Percentiles rank a stretch among this genome's conserved stretches.
These are phyloP conservation scores for Spilogale gracilis DNA, from an alignment of 2,113 vertebrate species.

Conservation along the genomic window DNA sequence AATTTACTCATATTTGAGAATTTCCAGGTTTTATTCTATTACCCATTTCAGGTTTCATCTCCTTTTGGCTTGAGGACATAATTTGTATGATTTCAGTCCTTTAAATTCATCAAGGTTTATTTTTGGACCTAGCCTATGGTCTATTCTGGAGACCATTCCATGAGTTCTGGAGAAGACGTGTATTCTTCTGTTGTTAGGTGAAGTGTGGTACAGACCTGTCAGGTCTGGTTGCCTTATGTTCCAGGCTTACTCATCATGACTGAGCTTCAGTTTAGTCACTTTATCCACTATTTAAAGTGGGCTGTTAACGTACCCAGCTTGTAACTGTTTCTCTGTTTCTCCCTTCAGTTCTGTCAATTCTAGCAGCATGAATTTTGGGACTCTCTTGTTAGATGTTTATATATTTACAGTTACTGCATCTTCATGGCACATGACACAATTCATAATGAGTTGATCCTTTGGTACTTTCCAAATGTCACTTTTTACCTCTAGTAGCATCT, in stretches of 20 bases:
- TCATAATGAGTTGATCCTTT: not conserved
- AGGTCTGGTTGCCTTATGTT: not conserved
- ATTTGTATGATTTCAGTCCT: not conserved
- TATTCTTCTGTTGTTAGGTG: not conserved
- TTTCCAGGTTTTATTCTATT: not conserved
- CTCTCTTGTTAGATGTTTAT: not conserved
- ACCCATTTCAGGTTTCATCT: slow-evolving; percentile 1
- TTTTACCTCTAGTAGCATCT: not conserved
- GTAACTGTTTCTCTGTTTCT: not conserved
- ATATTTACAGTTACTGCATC: not conserved
- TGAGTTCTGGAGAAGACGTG: not conserved
- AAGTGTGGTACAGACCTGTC: not conserved
- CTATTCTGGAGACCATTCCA: not conserved
- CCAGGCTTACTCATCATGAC: not conserved
- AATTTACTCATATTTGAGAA: not conserved
- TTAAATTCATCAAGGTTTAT: not conserved
- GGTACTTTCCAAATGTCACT: not conserved
- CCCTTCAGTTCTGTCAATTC: not conserved
- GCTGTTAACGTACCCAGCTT: not conserved
- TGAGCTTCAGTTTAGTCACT: not conserved
- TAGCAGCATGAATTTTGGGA: not conserved
- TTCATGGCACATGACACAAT: not conserved
- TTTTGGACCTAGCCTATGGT: not conserved
- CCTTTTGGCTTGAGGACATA: not conserved
- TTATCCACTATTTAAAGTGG: not conserved